Conservation (phyloP, 64 coral and sea anemone species). For the Stichodactyla mertensii region DNA sequence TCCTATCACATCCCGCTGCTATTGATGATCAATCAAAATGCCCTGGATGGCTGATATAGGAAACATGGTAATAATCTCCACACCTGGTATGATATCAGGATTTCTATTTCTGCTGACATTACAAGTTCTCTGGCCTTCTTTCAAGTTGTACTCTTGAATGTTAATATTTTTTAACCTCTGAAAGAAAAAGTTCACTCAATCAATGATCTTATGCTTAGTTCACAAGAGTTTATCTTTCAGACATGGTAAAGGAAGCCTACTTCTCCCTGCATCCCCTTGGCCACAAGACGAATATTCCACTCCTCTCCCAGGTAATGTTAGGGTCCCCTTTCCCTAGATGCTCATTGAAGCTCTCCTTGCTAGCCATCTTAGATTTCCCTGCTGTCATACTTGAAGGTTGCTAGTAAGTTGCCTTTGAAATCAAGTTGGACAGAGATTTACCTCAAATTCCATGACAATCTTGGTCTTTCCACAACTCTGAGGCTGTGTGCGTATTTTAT, state of each 20-base stretch:
- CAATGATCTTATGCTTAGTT: background rate
- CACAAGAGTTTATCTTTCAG: no score
- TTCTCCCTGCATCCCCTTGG: no score
- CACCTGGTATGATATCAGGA: conserved; percentile 63
- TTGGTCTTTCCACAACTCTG: conserved; percentile 24
- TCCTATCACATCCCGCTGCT: no score
- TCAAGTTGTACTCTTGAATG: conserved; percentile 58
- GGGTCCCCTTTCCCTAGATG: no score
- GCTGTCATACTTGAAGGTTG: no score
- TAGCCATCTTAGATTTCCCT: no score
- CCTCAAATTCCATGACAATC: conserved; percentile 74
- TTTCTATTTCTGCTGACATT: conserved; percentile 64
- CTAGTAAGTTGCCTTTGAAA: no score
- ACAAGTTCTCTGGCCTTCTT: conserved; percentile 48
- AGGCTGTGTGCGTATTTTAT: conserved; percentile 23
- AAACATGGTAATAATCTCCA: background rate
- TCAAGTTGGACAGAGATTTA: background rate
- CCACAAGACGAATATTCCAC: no score
- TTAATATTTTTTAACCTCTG: conserved; percentile 60
- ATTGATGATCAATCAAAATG: no score
- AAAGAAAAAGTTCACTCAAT: background rate
- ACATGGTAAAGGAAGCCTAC: no score
- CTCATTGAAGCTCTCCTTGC: no score
- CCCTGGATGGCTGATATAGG: background rate
- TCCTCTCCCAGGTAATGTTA: no score